Percentiles rank a stretch among this genome's conserved stretches.
Evolutionary conservation across 2,113 vertebrate genomes (phyloP).

Genomic region (Pampusana beccarii): DNA sequence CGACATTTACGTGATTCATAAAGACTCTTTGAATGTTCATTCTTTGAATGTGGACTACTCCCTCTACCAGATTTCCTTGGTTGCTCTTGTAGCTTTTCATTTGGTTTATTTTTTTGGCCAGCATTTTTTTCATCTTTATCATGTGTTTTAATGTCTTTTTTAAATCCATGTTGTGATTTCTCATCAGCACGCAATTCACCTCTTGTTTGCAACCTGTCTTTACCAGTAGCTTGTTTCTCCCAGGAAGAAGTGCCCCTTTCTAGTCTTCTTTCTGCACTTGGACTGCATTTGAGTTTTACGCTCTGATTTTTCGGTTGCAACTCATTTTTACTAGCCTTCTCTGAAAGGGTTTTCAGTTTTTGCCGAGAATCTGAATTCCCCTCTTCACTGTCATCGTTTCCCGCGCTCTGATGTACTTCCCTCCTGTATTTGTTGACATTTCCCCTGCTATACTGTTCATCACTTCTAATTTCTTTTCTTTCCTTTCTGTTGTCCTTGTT

Average conservation of each 20-base stretch:
- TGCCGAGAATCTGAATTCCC: slow-evolving; percentile 49
- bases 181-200: slow-evolving; percentile 64
- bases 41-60: slow-evolving; percentile 63
- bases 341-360: slow-evolving; percentile 49
- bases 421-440: slow-evolving; percentile 57
- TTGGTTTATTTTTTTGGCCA: slow-evolving; percentile 51
- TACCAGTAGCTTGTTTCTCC: slow-evolving; percentile 68
- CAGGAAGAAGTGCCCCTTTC: slow-evolving; percentile 50
- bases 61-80: slow-evolving; percentile 68
- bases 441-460: slow-evolving; percentile 47
- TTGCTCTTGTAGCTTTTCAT: slow-evolving; percentile 67
- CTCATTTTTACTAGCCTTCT: slow-evolving; percentile 70
- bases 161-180: slow-evolving; percentile 56
- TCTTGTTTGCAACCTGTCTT: slow-evolving; percentile 66
- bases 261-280: slow-evolving; percentile 50
- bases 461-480: slow-evolving; percentile 66
- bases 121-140: slow-evolving; percentile 71
- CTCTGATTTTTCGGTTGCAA: slow-evolving; percentile 63
- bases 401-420: slow-evolving; percentile 19
- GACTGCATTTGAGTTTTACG: slow-evolving; percentile 57
- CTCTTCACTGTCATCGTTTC: slow-evolving; percentile 40
- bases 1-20: slow-evolving; percentile 67
- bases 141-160: slow-evolving; percentile 71
- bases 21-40: slow-evolving; percentile 50
- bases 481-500: slow-evolving; percentile 69